Evolutionary conservation across 2,888 invertebrate genomes (phyloP), one percentile per base, ranked within the genome.

Genomic region (Ornithoptera priamus): DNA sequence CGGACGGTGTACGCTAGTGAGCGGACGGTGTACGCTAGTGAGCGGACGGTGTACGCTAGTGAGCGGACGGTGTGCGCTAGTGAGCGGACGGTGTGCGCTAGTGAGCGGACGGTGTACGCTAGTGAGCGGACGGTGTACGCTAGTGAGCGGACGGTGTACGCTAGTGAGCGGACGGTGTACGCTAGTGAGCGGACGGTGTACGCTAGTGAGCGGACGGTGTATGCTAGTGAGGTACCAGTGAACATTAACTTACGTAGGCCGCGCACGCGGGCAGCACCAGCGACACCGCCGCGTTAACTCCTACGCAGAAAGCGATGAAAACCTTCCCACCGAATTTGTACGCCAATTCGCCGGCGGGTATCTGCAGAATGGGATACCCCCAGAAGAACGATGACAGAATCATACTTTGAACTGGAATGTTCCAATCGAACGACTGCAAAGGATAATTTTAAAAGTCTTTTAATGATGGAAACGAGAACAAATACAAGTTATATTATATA

Each of bases 251-350:
- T 66, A 84, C 84, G 67, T 77, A 77, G 68, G 76, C 73, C 22
- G 81, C 80, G 58, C 73, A 72, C 4, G 68, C 53, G 0, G 84
- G 84, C 53, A 82, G 71, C 1, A 75, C 7, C 8, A 83, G 24
- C 0, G 79, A 78, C 0, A 81, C 73, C 36, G 94, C 76, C 0
- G 94, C 92, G 17, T 86, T 80, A 0, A 79, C 63, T 8, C 72
- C 72, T 0, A 85, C 67, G 1, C 77, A 75, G 0, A 73, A 59
- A 1, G 92, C 81, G 18, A 94, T 80, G 7, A 96, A 86, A 20
- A 93, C 84, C 76, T 95, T 95, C 3, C 95, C 95, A 0, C 96
- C 96, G 79, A 94, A 94, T 58, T 90, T 90, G 70, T 94, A 94
- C 0, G 96, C 95, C 75, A 96, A 79, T 73, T 94, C 92, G 0